Conservation (phyloP, 2,797 vertebrate genomes). For the Meriones psammophilus region DNA sequence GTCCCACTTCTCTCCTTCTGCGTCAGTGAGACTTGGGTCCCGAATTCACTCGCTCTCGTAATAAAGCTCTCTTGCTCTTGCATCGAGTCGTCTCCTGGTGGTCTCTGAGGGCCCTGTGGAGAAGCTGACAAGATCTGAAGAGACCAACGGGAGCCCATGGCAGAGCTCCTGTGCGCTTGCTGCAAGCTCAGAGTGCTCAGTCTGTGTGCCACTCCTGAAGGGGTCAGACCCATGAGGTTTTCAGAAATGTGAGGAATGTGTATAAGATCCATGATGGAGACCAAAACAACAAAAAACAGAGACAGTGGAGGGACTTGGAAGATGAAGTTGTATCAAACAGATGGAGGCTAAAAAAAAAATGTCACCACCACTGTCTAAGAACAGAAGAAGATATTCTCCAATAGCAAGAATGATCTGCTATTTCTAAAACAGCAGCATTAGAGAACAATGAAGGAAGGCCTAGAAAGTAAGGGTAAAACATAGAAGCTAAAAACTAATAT, state of each 20-base stretch:
- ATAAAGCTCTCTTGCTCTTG: too few species aligned
- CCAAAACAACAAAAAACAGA: not conserved
- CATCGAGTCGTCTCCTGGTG: too few species aligned
- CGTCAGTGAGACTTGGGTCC: too few species aligned
- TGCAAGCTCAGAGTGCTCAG: not conserved
- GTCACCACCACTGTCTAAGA: not conserved
- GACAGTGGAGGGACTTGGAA: not conserved
- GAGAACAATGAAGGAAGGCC: not conserved
- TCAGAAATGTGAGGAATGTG: not conserved
- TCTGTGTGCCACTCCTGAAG: not conserved
- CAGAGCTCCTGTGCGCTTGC: not conserved
- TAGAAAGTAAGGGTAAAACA: not conserved
- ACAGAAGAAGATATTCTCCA: not conserved
- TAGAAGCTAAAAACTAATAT: not conserved
- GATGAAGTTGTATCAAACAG: not conserved
- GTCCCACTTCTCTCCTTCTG: too few species aligned
- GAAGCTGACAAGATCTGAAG: not conserved
- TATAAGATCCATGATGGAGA: not conserved
- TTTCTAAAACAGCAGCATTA: not conserved
- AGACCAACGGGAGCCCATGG: not conserved
- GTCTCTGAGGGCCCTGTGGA: not conserved
- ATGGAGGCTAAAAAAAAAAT: not conserved
- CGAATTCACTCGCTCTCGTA: too few species aligned
- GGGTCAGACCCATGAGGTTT: not conserved
- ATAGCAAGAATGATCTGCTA: not conserved